phyloP scores from a whole-genome alignment of 2,797 vertebrate genomes.

The Myotis findleyi region DNA sequence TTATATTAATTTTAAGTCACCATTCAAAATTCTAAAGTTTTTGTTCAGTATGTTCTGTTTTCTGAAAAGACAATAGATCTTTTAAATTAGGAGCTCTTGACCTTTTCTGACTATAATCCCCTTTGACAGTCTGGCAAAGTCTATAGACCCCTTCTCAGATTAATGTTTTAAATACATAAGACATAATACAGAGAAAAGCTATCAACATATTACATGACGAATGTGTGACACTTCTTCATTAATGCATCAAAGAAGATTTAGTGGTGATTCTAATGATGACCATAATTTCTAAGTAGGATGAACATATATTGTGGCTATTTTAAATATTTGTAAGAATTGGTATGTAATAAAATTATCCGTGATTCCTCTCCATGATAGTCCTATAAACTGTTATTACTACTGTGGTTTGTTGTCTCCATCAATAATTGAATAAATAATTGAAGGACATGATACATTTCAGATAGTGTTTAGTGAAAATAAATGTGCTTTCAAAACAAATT shows the following conservation, averaged over 20 bases:
- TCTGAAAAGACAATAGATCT: background rate
- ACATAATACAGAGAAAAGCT: background rate
- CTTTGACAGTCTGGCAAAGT: background rate
- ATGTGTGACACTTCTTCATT: background rate
- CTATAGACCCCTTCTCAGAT: background rate
- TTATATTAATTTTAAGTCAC: constrained; percentile 33
- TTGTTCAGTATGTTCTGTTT: constrained; percentile 11
- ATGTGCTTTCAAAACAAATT: constrained; percentile 16
- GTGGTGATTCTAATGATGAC: background rate
- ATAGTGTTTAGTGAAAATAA: constrained; percentile 10
- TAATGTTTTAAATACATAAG: constrained; percentile 24
- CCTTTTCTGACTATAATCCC: background rate
- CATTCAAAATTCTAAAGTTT: background rate
- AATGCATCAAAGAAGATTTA: background rate
- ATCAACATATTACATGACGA: constrained; percentile 6
- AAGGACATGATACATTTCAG: background rate
- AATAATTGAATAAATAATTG: background rate
- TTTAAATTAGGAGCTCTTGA: background rate
- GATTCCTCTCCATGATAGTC: background rate
- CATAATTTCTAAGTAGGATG: background rate
- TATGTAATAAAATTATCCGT: background rate
- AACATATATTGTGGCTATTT: constrained; percentile 27
- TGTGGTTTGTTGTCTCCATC: background rate
- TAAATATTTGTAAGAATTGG: background rate
- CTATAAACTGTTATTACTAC: background rate